Conservation (phyloP, 2,888 invertebrate species). For the Leucophenga montana region DNA sequence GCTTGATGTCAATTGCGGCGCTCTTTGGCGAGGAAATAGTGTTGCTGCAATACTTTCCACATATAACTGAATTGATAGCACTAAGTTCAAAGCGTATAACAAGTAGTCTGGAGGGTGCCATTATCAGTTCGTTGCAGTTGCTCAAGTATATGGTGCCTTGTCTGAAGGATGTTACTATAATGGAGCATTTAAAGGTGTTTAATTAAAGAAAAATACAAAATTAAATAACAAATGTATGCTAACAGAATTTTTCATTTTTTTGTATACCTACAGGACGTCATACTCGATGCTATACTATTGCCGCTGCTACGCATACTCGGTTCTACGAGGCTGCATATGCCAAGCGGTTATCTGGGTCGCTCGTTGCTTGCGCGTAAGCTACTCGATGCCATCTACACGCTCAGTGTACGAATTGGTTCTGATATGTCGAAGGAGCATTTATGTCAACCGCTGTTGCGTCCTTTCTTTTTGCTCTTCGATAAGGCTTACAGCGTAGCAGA, state of each 20-base stretch:
- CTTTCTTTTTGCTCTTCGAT: slow-evolving; percentile 88
- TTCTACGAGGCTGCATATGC: slow-evolving; percentile 85
- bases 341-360: slow-evolving; percentile 84
- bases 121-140: slow-evolving; percentile 87
- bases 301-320: slow-evolving; percentile 87
- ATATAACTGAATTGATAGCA: slow-evolving; percentile 88
- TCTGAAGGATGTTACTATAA: slow-evolving; percentile 86
- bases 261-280: slow-evolving; percentile 83
- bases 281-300: slow-evolving; percentile 87
- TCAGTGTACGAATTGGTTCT: slow-evolving; percentile 83
- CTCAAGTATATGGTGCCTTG: slow-evolving; percentile 86
- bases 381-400: slow-evolving; percentile 85
- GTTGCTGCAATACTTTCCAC: slow-evolving; percentile 90
- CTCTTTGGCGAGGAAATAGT: slow-evolving; percentile 92
- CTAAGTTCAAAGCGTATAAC: slow-evolving; percentile 87
- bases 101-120: slow-evolving; percentile 88
- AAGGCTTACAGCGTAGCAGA: slow-evolving; percentile 75
- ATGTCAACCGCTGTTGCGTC: slow-evolving; percentile 80
- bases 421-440: slow-evolving; percentile 85
- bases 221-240: not conserved
- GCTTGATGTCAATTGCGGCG: slow-evolving; percentile 90
- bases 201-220: slow-evolving; percentile 38
- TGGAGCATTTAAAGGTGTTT: slow-evolving; percentile 87
- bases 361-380: slow-evolving; percentile 86
- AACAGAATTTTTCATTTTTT: not conserved